Conservation (phyloP, 2,797 vertebrate species). For the Cuniculus paca region DNA sequence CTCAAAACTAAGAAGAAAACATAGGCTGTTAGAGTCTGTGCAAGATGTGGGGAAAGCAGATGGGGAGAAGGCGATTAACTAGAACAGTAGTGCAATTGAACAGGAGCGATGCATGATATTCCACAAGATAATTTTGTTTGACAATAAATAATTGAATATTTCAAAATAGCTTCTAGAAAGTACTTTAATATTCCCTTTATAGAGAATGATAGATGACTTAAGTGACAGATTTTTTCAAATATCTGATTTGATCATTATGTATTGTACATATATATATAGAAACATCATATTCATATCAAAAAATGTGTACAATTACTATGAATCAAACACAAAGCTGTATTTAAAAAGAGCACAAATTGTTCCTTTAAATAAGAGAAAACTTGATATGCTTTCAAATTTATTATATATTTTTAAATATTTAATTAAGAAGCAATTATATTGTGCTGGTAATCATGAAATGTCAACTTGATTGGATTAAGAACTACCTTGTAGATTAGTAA, state of each 20-base stretch:
- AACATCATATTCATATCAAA: neutral
- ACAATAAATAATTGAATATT: neutral
- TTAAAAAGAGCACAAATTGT: neutral
- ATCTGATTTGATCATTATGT: neutral
- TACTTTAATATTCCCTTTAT: neutral
- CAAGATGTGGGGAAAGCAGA: neutral
- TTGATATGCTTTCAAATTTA: neutral
- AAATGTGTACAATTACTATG: neutral
- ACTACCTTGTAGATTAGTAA: neutral
- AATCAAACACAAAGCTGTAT: neutral
- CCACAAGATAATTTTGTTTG: neutral
- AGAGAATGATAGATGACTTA: neutral
- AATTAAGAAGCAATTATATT: neutral
- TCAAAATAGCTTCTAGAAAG: neutral
- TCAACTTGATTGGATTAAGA: neutral
- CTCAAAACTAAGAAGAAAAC: neutral
- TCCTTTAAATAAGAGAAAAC: neutral
- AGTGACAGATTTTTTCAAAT: neutral
- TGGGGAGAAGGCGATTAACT: neutral
- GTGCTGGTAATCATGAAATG: neutral
- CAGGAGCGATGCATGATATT: too few relatives aligned
- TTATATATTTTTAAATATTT: neutral
- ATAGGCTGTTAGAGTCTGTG: too few relatives aligned
- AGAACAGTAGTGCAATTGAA: rapidly evolving
- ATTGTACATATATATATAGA: neutral